phyloP scores from a whole-genome alignment of 2,888 invertebrate species.

The Euspilapteryx auroguttella region DNA sequence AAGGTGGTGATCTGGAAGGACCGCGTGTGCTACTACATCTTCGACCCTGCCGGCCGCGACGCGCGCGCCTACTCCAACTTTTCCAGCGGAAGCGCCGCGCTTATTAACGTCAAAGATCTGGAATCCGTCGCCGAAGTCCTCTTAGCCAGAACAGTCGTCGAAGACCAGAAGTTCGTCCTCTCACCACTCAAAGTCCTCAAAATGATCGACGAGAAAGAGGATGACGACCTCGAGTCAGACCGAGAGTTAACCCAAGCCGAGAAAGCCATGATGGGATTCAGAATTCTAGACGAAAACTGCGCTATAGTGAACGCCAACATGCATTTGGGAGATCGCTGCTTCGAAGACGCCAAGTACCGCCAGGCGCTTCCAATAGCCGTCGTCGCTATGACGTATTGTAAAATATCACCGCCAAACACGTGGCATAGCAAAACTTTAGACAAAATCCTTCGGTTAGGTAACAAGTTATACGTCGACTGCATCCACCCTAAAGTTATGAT shows the following conservation, averaged over 20 bases:
- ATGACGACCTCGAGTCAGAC: constrained; percentile 50
- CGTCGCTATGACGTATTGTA: constrained; percentile 64
- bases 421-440: constrained; percentile 62
- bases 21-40: constrained; percentile 62
- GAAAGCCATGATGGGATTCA: constrained; percentile 56
- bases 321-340: constrained; percentile 61
- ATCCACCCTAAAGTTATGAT: constrained; percentile 41
- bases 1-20: constrained; percentile 63
- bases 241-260: constrained; percentile 43
- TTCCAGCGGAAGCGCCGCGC: constrained; percentile 51
- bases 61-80: constrained; percentile 50
- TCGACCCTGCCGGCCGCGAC: constrained; percentile 64
- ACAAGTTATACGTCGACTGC: constrained; percentile 59
- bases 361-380: constrained; percentile 64
- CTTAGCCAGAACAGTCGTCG: constrained; percentile 40
- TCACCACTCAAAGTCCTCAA: constrained; percentile 46
- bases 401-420: constrained; percentile 64
- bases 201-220: constrained; percentile 37
- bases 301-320: constrained; percentile 61
- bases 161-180: constrained; percentile 49
- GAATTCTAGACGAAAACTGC: constrained; percentile 54
- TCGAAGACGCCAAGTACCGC: constrained; percentile 59
- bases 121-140: constrained; percentile 50
- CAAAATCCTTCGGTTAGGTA: constrained; percentile 60
- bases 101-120: constrained; percentile 58